phyloP scores from a whole-genome alignment of 2,888 invertebrate genomes.

The Meta bourneti region DNA sequence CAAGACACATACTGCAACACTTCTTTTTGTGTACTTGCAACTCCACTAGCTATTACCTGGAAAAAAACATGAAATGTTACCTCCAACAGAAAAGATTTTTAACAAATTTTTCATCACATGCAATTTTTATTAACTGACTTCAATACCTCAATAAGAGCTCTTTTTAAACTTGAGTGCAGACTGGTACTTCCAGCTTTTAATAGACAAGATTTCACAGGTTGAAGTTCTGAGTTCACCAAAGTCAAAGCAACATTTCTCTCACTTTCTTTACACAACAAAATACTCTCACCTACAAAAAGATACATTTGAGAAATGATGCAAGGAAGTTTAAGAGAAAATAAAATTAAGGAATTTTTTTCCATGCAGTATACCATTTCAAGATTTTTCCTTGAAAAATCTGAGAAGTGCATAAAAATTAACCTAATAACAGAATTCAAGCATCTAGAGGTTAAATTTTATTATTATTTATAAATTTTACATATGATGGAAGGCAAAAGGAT shows the following conservation, averaged over 20 bases:
- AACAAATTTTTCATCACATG: background rate
- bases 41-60: constrained; percentile 91
- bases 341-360: background rate
- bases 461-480: too few relatives aligned
- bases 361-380: background rate
- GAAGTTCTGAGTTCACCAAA: constrained; percentile 84
- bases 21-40: constrained; percentile 87
- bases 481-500: too few relatives aligned
- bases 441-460: too few relatives aligned
- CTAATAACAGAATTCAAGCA: too few relatives aligned
- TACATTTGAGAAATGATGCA: background rate
- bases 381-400: background rate
- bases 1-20: constrained; percentile 89
- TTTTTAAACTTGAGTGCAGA: constrained; percentile 82
- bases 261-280: constrained; percentile 91
- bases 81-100: background rate
- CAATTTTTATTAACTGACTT: background rate
- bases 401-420: too few relatives aligned
- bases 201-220: constrained; percentile 91
- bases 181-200: constrained; percentile 82
- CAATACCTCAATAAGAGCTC: constrained; percentile 83
- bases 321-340: background rate
- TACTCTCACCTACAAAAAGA: constrained; percentile 88
- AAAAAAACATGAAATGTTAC: constrained; percentile 14
- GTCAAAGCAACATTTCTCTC: constrained; percentile 87